Evolutionary conservation across 2,113 vertebrate species (phyloP), one percentile per base, ranked within the genome.

Genomic region (Panthera uncia): DNA sequence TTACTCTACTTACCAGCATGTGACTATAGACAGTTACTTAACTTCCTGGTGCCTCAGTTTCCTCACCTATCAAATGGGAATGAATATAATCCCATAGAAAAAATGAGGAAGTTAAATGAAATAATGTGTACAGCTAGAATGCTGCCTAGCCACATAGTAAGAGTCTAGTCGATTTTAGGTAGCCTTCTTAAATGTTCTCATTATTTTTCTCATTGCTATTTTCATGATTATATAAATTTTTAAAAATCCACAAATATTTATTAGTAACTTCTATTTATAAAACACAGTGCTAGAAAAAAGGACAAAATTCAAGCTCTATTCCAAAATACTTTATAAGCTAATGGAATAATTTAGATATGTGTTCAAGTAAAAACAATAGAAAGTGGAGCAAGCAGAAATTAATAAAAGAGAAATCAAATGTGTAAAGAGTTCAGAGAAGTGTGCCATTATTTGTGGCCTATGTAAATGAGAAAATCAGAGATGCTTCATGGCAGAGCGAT

Each of bases 361-460:
- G 66, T 61, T 66, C n/a, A 93, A 91, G 50, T 38, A 96, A 93
- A 87, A 86, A 85, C 78, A 65, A 76, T 88, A 23, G 80, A 82
- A 87, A 23, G 3, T 48, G 83, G 25, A 91, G 66, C 96, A 96
- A 82, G 73, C 5, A 89, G 61, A 95, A 86, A 68, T 96, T 74
- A 96, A 41, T 12, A 2, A 41, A 86, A 81, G 3, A 61, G 16
- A 91, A 86, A 74, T 9, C 2, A 91, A 89, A 80, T 71, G 48
- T 33, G 41, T 15, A 79, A 78, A 78, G 41, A 83, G 16, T 81
- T 93, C 41, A 61, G 45, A 78, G 14, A 89, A 91, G 14, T 82
- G 36, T 95, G 45, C 21, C 10, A n/a, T 92, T 57, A 79, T 61
- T 41, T 45, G 2, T 84, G 11, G 55, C 21, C 29, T 85, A 52